Evolutionary conservation across 92 coral and sea anemone genomes (phyloP).

Genomic region (Zoanthus sansibaricus): DNA sequence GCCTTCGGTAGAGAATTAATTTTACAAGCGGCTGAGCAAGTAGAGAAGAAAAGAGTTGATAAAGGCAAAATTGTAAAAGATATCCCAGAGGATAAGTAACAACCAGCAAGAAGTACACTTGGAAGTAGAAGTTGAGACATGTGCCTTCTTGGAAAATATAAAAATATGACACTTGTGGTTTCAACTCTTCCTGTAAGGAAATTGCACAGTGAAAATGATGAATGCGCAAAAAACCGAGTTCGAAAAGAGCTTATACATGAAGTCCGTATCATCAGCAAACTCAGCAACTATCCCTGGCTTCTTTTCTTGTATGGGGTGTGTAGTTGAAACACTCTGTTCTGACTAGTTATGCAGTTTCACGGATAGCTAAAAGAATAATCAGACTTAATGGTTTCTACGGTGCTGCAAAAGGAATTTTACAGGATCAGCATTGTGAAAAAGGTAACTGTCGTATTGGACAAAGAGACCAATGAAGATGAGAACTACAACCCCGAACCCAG

Average conservation of each 20-base stretch:
- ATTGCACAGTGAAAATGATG: background rate
- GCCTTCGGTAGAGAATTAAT: too few species aligned
- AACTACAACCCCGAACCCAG: too few species aligned
- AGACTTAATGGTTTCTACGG: conserved; percentile 3
- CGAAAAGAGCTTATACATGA: conserved; percentile 37
- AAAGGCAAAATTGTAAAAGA: too few species aligned
- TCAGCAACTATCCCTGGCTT: conserved; percentile 57
- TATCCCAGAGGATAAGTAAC: too few species aligned
- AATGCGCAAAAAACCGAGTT: conserved; percentile 9
- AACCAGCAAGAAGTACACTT: too few species aligned
- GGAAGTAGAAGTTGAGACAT: too few species aligned
- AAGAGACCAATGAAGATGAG: too few species aligned
- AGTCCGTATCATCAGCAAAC: conserved; percentile 22
- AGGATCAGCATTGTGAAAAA: background rate
- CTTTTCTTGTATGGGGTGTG: conserved; percentile 51
- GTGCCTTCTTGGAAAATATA: conserved; percentile 7
- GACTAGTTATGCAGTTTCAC: conserved; percentile 48
- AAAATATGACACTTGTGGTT: conserved; percentile 23
- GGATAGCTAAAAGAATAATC: conserved; percentile 13
- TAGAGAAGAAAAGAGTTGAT: too few species aligned
- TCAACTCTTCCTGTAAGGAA: conserved; percentile 24
- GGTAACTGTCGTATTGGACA: background rate
- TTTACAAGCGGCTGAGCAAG: too few species aligned
- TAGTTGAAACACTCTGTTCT: background rate
- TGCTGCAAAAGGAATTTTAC: background rate